Evolutionary conservation across 1,140 invertebrate species (phyloP), one percentile per base, ranked within the genome.

Genomic region (Sitophilus oryzae): DNA sequence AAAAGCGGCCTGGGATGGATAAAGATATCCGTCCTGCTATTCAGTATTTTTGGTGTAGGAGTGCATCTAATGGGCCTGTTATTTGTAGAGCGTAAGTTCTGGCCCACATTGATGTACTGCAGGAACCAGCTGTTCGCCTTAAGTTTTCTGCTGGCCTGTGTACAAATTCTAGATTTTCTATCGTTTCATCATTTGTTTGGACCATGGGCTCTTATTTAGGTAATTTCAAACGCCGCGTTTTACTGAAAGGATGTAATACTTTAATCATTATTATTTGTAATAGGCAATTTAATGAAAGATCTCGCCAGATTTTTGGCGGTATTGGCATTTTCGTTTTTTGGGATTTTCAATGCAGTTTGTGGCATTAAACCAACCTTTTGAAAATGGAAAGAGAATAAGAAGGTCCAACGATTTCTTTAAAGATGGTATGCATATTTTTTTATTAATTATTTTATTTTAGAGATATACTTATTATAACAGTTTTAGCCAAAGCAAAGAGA

Each of bases 141-240:
- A 62, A 92, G 92, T 44, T 88, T 98, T 67, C 78, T 99, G 38
- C 77, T 98, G 56, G 92, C 93, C 41, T 99, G 96, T 73, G 93
- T 98, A 8, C 93, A 98, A 74, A 91, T 98, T 63, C 76, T 99
- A 56, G 96, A 99, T 72, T 96, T 95, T 67, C 73, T 96, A 16
- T 97, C 95, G 5, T 98, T 99, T 71, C 96, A 99, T 76, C 93
- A 99, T 74, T 78, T 99, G 0, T 99, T 99, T 68, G 96, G 96
- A 30, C 96, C 96, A 0, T 99, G 96, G 96, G 89, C 89, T 14
- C 91, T 92, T 58, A 92, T 92, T 67, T 91, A 61, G 89, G 88
- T 9, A 47, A 20, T 10, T 9, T 14, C 10, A 14, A 4, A 22
- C n/a, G n/a, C n/a, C n/a, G n/a, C n/a, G n/a, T n/a, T n/a, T n/a